These are phyloP conservation scores for Scarus forsteni DNA, from an alignment of 2,797 vertebrate genomes.

Conservation along the genomic window DNA sequence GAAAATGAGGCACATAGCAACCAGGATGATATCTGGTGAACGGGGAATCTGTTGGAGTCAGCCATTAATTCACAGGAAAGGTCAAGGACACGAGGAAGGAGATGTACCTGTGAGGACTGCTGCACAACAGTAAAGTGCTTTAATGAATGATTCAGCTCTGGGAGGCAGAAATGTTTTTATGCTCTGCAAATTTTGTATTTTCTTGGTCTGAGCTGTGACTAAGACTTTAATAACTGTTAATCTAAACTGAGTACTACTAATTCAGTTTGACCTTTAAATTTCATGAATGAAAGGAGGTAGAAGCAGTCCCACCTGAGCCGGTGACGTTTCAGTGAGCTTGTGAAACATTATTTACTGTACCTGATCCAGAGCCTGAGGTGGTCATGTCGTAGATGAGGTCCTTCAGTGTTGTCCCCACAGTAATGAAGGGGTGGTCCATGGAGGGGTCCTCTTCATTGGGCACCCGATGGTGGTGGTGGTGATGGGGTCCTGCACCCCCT, in stretches of 20 bases:
- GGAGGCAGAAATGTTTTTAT: neutral
- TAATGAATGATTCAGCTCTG: neutral
- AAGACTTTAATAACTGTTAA: neutral
- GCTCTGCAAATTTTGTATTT: neutral
- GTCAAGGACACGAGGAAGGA: neutral
- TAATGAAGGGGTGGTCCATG: conserved; percentile 96
- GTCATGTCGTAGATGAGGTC: conserved; percentile 99
- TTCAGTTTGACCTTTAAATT: neutral
- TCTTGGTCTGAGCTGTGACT: no score
- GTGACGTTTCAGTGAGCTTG: no score
- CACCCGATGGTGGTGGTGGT: conserved; percentile 91
- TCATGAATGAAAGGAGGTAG: neutral
- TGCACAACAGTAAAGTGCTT: neutral
- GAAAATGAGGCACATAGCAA: neutral
- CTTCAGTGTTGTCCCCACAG: conserved; percentile 95
- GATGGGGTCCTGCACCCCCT: conserved; percentile 66
- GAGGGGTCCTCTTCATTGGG: conserved; percentile 97
- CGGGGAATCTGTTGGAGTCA: neutral
- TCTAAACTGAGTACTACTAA: neutral
- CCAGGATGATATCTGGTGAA: neutral
- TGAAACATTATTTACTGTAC: conserved; percentile 65
- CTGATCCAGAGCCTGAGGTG: conserved; percentile 97
- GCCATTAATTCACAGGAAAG: neutral
- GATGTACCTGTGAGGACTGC: neutral
- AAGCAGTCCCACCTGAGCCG: neutral